Conservation (phyloP, 1,140 invertebrate species). For the Neotoxoptera formosana region DNA sequence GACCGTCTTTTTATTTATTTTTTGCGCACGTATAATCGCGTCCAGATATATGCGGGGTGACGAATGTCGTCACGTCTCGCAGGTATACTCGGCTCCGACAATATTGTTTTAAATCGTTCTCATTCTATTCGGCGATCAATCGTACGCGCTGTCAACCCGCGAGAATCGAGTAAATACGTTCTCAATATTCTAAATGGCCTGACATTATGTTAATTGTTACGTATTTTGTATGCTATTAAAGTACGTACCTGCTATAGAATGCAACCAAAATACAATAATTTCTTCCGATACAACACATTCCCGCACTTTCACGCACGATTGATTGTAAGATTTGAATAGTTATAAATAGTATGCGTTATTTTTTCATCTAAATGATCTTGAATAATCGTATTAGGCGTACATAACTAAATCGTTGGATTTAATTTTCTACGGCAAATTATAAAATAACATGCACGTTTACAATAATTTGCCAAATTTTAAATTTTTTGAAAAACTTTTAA, state of each 20-base stretch:
- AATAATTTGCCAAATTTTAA: no score
- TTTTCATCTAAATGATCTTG: background rate
- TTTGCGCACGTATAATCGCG: background rate
- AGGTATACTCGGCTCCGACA: background rate
- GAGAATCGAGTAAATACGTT: background rate
- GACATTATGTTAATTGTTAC: background rate
- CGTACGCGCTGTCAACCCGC: background rate
- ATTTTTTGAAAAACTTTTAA: background rate
- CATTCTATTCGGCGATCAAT: background rate
- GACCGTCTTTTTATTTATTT: background rate
- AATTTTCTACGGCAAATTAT: background rate
- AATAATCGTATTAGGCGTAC: no score
- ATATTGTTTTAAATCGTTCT: constrained; percentile 12
- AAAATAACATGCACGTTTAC: no score
- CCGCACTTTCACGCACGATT: background rate
- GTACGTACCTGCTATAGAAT: background rate
- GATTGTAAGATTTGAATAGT: background rate
- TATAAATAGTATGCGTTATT: background rate
- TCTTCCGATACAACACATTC: background rate
- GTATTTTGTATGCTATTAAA: background rate
- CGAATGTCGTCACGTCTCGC: background rate
- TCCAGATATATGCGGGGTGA: background rate
- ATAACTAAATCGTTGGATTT: no score
- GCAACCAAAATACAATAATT: background rate
- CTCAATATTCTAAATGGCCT: background rate